Evolutionary conservation across 2,113 vertebrate species (phyloP).

Genomic region (Chaetura pelagica): DNA sequence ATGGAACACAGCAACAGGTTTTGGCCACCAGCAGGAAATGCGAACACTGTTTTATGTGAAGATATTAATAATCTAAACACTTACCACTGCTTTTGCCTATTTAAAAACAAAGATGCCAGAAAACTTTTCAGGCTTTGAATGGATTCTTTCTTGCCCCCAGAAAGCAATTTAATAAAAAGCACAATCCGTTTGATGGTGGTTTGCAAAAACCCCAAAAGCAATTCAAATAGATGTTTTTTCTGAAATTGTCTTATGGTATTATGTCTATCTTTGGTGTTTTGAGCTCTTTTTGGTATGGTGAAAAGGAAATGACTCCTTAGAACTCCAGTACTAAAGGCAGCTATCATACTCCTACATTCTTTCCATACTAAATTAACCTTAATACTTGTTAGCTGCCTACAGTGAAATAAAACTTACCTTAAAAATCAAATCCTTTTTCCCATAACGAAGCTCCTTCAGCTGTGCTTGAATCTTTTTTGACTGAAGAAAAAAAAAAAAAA

Average conservation of each 20-base stretch:
- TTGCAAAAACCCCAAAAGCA: not conserved
- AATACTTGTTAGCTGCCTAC: not conserved
- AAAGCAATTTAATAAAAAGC: not conserved
- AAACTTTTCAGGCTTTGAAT: not conserved
- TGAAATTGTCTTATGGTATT: not conserved
- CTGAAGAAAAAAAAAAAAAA: constrained; percentile 84
- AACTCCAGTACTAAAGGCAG: not conserved
- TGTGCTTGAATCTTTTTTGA: constrained; percentile 98
- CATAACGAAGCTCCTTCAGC: constrained; percentile 97
- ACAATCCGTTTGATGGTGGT: not conserved
- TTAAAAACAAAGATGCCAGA: not conserved
- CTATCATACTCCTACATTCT: not conserved
- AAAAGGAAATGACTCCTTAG: not conserved
- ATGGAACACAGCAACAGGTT: not conserved
- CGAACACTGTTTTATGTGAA: not conserved
- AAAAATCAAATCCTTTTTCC: constrained; percentile 99
- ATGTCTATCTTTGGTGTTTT: not conserved
- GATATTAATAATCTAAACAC: not conserved
- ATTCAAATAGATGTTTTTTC: not conserved
- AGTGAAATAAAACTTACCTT: constrained; percentile 85
- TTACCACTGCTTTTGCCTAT: not conserved
- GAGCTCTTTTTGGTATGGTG: not conserved
- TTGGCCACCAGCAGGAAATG: not conserved
- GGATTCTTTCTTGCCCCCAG: not conserved
- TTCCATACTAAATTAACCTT: not conserved